Base-by-base conservation (phyloP, 2,113 vertebrate genomes). In the Phasianus colchicus region DNA sequence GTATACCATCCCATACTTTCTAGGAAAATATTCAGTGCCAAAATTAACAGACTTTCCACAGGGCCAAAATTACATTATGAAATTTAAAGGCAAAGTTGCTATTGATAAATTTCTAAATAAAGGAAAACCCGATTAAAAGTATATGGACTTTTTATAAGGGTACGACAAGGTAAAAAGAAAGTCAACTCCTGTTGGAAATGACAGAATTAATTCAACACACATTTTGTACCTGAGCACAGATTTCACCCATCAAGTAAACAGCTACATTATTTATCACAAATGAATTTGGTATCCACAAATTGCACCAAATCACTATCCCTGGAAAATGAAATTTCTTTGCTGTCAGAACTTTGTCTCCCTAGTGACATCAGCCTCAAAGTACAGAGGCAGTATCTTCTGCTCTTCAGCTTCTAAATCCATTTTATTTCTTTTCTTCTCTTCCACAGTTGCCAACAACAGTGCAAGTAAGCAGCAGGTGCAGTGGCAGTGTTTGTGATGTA, bases 391-490 rank as follows among this genome's bases (percentile, higher is more conserved):
- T 19, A 57, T 52, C 72, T 65, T n/a, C 11, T 25, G 15, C 22
- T 66, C 64, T 89, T 80, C 38, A 52, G 79, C 24, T 47, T 91
- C 42, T 79, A 93, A 89, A 91, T 63, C 25, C 34, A 86, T 90
- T 91, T 90, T 48, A 65, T 92, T 81, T 73, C 52, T 85, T 65
- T 70, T 87, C 40, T 91, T 52, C 29, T 74, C n/a, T 52, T 61
- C 50, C 8, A 4, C 75, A 91, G 82, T 71, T 88, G 95, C 83
- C 88, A 94, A 40, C 58, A 50, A 54, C 0, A 3, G 88, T 18
- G 66, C 40, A 81, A 89, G 63, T 32, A 78, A 57, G 71, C 55
- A 95, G 82, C 89, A 95, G 93, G 88, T 95, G 89, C 88, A 89
- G 76, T 0, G 0, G 48, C 36, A 71, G 63, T 7, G 10, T 55